phyloP scores from a whole-genome alignment of 2,797 vertebrate genomes.

The Molossus molossus region DNA sequence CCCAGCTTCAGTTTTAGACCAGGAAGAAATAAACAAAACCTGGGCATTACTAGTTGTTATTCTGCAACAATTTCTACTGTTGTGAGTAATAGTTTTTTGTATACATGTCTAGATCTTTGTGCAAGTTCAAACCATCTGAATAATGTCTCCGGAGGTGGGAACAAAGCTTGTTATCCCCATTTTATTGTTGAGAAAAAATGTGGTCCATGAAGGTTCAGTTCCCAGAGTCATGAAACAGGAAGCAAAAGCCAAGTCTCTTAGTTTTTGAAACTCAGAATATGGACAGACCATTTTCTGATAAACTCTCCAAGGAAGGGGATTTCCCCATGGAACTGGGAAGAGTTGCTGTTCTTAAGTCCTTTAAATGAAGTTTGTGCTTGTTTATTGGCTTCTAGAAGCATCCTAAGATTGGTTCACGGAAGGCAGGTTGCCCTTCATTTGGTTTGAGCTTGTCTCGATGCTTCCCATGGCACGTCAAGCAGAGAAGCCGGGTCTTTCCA shows the following conservation, averaged over 20 bases:
- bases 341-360: constrained; percentile 63
- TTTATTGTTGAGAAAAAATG: constrained; percentile 59
- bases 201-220: background rate
- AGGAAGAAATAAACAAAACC: background rate
- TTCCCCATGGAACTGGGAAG: constrained; percentile 37
- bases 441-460: background rate
- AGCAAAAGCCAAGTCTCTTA: constrained; percentile 37
- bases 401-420: background rate
- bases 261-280: background rate
- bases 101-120: background rate
- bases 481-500: background rate
- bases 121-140: background rate
- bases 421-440: background rate
- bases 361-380: constrained; percentile 9
- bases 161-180: background rate
- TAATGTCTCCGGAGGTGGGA: background rate
- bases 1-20: constrained; percentile 13
- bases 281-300: constrained; percentile 35
- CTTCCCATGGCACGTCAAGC: background rate
- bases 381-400: constrained; percentile 52
- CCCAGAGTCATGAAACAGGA: constrained; percentile 10
- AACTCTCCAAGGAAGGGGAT: background rate
- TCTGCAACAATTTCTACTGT: background rate
- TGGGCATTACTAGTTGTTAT: background rate
- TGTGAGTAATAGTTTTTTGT: background rate